Base-by-base conservation (phyloP, 2,113 vertebrate genomes). In the Sapajus apella region DNA sequence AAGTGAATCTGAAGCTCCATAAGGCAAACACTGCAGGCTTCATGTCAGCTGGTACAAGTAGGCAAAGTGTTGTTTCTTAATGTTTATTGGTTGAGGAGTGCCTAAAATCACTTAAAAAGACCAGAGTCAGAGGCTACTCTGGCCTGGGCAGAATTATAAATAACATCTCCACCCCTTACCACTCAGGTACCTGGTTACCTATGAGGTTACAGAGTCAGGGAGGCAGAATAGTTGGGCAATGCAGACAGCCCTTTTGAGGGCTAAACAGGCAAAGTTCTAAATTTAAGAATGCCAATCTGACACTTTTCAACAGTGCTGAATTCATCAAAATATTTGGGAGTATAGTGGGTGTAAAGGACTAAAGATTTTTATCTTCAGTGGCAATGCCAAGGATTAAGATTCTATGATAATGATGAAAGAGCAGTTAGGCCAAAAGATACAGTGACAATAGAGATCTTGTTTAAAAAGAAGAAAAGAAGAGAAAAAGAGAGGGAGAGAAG, bases 281-380 rank as follows among this genome's bases (percentile, higher is more conserved):
- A 94, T 96, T 88, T 95, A 92, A 85, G 55, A 82, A 93, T 25
- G 68, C 75, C 77, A 52, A 13, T 35, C 55, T 95, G 90, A 97
- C 73, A 87, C 82, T 91, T 93, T 76, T 80, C 75, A 91, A 80
- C 61, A 93, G 86, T 81, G 35, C 61, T 80, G 55, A 95, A 87
- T 80, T 95, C 47, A 93, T 97, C 40, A 92, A 87, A 92, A 70
- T 92, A 92, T 94, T 87, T 76, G 37, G 84, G 77, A 94, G 56
- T 87, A 21, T 35, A 21, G 81, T 90, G 81, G 76, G 77, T 1
- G 0, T 86, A 70, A 87, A 87, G 89, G 40, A 89, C 56, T 68
- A 32, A 86, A 88, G 92, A 85, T 72, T 85, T 87, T 32, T n/a
- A 66, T 87, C 73, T 94, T 87, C 3, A 25, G 35, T 35, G 87